These are phyloP conservation scores for Vireo altiloquus DNA, from an alignment of 2,113 vertebrate species.

Conservation along the genomic window DNA sequence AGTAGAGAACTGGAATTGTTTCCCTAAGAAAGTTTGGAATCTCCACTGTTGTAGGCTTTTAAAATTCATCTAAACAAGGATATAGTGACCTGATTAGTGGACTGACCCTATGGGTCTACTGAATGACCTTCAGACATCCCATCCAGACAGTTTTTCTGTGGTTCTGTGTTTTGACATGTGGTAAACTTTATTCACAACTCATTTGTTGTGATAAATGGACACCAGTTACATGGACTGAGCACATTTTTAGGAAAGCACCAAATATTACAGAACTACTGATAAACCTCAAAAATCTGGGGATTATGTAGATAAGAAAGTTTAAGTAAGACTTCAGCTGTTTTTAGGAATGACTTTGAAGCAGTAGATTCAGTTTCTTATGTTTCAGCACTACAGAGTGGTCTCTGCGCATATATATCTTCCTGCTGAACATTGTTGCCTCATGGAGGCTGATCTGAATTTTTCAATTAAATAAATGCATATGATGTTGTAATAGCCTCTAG, in stretches of 20 bases:
- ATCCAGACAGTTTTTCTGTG: neutral
- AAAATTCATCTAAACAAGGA: neutral
- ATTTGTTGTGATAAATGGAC: accelerated
- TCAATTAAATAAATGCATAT: neutral
- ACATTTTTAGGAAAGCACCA: neutral
- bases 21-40: neutral
- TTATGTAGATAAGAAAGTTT: neutral
- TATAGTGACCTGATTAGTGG: neutral
- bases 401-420: neutral
- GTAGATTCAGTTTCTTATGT: neutral
- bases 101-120: neutral
- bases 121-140: neutral
- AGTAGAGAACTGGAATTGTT: neutral
- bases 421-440: neutral
- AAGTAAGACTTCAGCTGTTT: neutral
- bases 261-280: neutral
- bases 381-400: neutral
- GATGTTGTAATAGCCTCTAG: neutral
- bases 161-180: accelerated
- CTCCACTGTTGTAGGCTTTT: neutral
- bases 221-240: neutral
- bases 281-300: neutral
- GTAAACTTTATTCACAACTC: neutral
- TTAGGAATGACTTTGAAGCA: neutral
- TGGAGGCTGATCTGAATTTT: neutral